These are phyloP conservation scores for Pterophyllum scalare DNA, from an alignment of 2,113 vertebrate species.

Conservation along the genomic window DNA sequence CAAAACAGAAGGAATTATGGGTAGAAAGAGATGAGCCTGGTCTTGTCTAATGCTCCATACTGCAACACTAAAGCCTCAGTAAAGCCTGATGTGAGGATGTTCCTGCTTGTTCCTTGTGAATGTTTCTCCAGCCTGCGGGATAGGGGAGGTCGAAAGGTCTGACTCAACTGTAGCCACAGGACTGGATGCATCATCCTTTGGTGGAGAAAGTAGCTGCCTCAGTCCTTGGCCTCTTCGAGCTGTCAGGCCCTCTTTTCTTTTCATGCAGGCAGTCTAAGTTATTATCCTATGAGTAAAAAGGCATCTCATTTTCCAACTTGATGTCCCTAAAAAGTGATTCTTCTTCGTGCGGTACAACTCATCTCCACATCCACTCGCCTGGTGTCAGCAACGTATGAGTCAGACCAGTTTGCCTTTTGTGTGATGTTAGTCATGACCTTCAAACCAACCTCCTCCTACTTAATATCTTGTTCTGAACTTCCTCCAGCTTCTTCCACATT, in stretches of 20 bases:
- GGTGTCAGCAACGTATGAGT: background rate
- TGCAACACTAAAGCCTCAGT: background rate
- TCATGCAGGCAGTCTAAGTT: background rate
- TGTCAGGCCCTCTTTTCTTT: background rate
- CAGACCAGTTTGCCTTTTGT: background rate
- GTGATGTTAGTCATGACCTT: background rate
- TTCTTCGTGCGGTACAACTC: background rate
- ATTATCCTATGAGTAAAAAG: background rate
- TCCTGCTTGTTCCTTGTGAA: slow-evolving; percentile 22
- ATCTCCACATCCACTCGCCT: background rate
- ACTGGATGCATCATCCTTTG: slow-evolving; percentile 12
- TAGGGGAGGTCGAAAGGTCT: slow-evolving; percentile 20
- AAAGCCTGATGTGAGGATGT: background rate
- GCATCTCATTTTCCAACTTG: background rate
- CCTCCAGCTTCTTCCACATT: background rate
- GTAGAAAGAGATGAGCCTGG: background rate
- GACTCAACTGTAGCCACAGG: slow-evolving; percentile 44
- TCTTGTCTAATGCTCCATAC: background rate
- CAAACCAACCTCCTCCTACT: background rate
- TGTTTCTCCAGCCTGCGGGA: slow-evolving; percentile 1
- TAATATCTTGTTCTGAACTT: background rate
- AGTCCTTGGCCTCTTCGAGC: background rate
- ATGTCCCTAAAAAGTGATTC: background rate
- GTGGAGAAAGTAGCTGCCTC: background rate
- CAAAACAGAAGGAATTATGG: slow-evolving; percentile 27